phyloP scores from a whole-genome alignment of 2,113 vertebrate genomes.

The Plotosus lineatus region DNA sequence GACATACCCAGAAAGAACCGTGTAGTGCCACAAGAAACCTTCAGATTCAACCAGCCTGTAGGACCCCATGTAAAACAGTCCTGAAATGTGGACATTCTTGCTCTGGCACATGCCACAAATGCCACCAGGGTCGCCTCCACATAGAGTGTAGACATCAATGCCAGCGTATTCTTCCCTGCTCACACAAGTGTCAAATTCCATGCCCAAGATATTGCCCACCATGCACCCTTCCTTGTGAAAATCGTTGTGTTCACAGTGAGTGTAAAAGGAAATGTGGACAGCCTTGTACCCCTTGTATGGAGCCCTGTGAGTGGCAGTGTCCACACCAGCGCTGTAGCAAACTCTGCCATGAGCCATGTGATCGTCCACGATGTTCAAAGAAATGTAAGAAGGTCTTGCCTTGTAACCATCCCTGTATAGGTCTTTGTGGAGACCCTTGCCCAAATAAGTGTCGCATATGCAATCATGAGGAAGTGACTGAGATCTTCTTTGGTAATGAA shows the following conservation, averaged over 20 bases:
- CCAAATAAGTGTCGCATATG: conserved; percentile 85
- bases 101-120: conserved; percentile 78
- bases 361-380: conserved; percentile 79
- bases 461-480: conserved; percentile 78
- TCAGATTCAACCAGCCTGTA: conserved; percentile 57
- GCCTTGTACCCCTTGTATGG: conserved; percentile 78
- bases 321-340: conserved; percentile 81
- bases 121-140: conserved; percentile 84
- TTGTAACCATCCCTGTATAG: conserved; percentile 85
- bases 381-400: conserved; percentile 75
- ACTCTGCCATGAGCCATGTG: conserved; percentile 88
- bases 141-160: conserved; percentile 72
- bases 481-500: conserved; percentile 90
- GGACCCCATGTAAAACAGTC: conserved; percentile 61
- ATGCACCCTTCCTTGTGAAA: conserved; percentile 78
- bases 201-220: conserved; percentile 82
- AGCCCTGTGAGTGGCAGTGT: conserved; percentile 86
- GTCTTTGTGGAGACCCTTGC: conserved; percentile 89
- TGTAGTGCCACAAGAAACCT: conserved; percentile 64
- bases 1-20: conserved; percentile 73
- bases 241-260: conserved; percentile 83
- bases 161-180: conserved; percentile 79
- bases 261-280: conserved; percentile 84
- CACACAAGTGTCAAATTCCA: conserved; percentile 81
- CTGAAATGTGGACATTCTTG: conserved; percentile 86